These are phyloP conservation scores for Hyperoodon ampullatus DNA, from an alignment of 2,113 vertebrate genomes.

Conservation along the genomic window DNA sequence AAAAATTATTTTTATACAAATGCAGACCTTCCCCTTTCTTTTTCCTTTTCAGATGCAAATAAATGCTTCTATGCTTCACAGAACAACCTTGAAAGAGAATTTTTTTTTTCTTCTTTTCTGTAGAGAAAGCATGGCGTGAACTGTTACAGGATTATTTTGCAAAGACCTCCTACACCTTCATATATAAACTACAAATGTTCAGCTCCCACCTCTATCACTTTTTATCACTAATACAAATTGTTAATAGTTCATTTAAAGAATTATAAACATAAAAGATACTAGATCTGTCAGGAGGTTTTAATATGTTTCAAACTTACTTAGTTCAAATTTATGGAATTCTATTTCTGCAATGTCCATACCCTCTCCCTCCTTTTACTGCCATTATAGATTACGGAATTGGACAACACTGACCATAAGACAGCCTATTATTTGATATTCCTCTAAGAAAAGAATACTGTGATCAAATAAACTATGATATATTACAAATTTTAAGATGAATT, in stretches of 20 bases:
- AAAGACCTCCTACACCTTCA: background rate
- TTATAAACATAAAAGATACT: background rate
- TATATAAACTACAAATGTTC: background rate
- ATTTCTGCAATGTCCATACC: background rate
- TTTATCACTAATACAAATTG: background rate
- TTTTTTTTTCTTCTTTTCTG: background rate
- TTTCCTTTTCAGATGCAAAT: background rate
- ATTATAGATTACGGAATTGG: background rate
- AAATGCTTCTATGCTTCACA: conserved; percentile 1
- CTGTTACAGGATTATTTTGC: background rate
- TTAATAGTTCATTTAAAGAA: background rate
- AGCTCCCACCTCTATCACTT: background rate
- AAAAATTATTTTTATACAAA: conserved; percentile 21
- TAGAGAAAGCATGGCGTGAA: background rate
- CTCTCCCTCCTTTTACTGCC: background rate
- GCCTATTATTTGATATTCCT: background rate
- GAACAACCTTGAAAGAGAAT: background rate
- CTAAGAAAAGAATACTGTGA: background rate
- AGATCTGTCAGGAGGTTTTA: background rate
- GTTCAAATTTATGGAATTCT: background rate
- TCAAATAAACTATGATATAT: background rate
- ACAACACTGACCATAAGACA: background rate
- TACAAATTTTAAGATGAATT: background rate
- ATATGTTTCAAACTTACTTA: background rate
- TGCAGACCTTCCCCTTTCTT: background rate